phyloP scores from a whole-genome alignment of 64 coral and sea anemone genomes.

The Dendrophyllia cribrosa region DNA sequence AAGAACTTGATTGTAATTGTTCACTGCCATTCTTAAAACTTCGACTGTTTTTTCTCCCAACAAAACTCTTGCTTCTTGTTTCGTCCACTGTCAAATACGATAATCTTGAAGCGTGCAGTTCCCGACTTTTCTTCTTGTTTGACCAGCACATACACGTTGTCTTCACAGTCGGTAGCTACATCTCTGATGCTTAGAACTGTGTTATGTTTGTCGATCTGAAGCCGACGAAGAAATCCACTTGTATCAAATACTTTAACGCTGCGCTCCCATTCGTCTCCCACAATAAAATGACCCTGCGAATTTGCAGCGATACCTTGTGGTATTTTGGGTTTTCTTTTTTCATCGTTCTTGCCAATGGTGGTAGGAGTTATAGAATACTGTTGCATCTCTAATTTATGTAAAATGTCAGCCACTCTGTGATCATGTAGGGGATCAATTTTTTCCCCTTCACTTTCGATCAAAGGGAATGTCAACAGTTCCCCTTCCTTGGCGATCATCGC shows the following conservation, averaged over 20 bases:
- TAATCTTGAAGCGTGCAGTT: neutral
- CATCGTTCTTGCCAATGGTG: neutral
- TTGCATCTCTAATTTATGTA: neutral
- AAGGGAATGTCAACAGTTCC: neutral
- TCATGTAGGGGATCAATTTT: neutral
- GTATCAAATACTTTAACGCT: neutral
- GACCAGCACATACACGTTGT: neutral
- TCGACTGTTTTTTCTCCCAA: neutral
- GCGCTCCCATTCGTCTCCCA: slow-evolving; percentile 8
- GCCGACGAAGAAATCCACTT: neutral
- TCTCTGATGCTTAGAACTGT: neutral
- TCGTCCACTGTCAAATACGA: neutral
- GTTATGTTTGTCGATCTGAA: neutral
- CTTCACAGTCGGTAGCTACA: neutral
- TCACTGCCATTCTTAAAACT: neutral
- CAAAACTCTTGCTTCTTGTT: neutral
- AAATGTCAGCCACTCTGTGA: neutral
- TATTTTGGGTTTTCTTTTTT: neutral
- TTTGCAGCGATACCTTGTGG: neutral
- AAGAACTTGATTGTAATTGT: neutral
- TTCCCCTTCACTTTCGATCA: neutral
- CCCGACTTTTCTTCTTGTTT: neutral
- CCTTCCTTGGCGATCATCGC: neutral
- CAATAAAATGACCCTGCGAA: neutral
- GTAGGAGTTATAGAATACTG: neutral